Percentiles rank a stretch among this genome's conserved stretches.
Conservation (phyloP, 2,113 vertebrate species). For the Cervus canadensis region DNA sequence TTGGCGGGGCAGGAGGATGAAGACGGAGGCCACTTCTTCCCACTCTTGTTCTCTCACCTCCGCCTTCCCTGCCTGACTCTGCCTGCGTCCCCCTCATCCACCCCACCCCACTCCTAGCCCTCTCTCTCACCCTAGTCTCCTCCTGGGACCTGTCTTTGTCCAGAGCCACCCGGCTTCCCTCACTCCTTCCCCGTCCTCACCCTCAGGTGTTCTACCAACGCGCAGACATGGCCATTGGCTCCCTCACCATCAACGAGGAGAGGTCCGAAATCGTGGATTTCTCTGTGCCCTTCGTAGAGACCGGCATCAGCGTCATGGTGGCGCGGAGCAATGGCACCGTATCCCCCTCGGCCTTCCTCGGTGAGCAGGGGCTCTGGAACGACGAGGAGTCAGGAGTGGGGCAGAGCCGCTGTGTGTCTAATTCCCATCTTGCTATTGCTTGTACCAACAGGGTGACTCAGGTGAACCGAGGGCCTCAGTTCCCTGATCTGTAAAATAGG, state of each 20-base stretch:
- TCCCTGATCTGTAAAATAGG: neutral
- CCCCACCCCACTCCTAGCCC: neutral
- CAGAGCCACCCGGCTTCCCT: neutral
- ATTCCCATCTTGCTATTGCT: neutral
- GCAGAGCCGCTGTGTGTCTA: neutral
- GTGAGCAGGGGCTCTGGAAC: slow-evolving; percentile 75
- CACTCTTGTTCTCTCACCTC: neutral
- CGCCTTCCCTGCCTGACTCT: neutral
- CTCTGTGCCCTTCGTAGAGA: slow-evolving; percentile 94
- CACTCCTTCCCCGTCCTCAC: neutral
- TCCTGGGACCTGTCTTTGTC: neutral
- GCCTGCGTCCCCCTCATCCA: neutral
- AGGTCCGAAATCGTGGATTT: slow-evolving; percentile 93
- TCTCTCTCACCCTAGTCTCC: neutral
- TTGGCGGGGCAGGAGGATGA: accelerated
- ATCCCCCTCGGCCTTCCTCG: slow-evolving; percentile 92
- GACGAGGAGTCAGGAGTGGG: neutral
- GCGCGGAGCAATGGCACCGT: slow-evolving; percentile 94
- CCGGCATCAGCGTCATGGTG: slow-evolving; percentile 94
- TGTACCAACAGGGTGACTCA: neutral
- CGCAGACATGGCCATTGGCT: slow-evolving; percentile 95
- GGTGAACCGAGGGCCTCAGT: neutral
- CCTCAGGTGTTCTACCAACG: slow-evolving; percentile 90
- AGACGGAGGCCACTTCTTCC: neutral
- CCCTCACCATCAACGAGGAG: slow-evolving; percentile 93